Conservation (phyloP, 2,797 vertebrate species). For the Pipistrellus pygmaeus region DNA sequence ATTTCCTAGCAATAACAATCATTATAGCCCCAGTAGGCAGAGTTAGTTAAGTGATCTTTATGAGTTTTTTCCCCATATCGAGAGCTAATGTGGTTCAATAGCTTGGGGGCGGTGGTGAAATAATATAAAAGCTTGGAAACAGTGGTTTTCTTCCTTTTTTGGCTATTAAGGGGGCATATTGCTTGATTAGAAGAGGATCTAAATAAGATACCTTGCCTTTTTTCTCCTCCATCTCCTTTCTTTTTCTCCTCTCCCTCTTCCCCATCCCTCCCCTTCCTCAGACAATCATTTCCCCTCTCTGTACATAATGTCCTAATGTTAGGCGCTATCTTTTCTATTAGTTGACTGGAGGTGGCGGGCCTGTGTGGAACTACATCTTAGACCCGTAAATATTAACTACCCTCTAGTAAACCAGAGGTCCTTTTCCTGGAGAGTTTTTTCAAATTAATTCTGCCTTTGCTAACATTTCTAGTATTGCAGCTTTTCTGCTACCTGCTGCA, state of each 20-base stretch:
- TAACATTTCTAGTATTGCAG: background rate
- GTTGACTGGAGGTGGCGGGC: background rate
- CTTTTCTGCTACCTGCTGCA: background rate
- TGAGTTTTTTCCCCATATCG: background rate
- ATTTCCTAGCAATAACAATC: constrained; percentile 27
- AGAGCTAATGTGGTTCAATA: constrained; percentile 35
- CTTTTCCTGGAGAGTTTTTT: constrained; percentile 13
- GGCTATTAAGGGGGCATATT: background rate
- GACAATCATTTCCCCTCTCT: background rate
- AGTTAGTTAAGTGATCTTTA: background rate
- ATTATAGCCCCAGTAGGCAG: background rate
- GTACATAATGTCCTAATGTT: background rate
- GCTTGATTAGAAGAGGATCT: background rate
- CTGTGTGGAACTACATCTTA: background rate
- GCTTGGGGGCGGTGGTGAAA: background rate
- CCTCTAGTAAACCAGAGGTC: background rate
- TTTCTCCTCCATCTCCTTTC: background rate
- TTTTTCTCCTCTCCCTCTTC: background rate
- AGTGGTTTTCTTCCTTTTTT: background rate
- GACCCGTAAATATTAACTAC: constrained; percentile 5
- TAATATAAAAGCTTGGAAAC: background rate
- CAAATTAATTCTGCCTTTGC: constrained; percentile 39
- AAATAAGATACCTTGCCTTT: background rate
- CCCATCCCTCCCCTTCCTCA: too few species aligned
- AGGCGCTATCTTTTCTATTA: background rate